Base-by-base conservation (phyloP, 2,888 invertebrate genomes). In the Plusia festucae region DNA sequence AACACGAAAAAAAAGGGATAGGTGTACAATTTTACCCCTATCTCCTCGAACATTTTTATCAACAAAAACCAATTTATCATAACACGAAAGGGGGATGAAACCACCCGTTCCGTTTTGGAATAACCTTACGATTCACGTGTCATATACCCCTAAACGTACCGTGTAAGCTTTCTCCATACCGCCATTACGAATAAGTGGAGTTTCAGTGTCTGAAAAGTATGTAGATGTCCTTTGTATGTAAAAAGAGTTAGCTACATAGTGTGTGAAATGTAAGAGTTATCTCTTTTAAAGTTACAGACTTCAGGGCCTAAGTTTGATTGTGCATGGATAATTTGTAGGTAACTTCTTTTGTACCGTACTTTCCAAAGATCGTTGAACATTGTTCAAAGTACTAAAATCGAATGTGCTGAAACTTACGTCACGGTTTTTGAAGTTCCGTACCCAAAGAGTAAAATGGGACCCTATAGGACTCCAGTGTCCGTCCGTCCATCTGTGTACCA, bases 131-230 rank as follows among this genome's bases (percentile, higher is more conserved):
- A 68, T 84, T 84, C 82, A 86, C 87, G 87, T 79, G 61, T 82
- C 83, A 87, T 88, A 77, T 75, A 70, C 71, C 57, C 60, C 64
- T 71, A 78, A 86, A 86, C 78, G 84, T 82, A 78, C 73, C 86
- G 82, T 84, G 71, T 62, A 79, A 79, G 65, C 59, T 57, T 68
- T 55, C 68, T 70, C 65, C 66, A 66, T 51, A 51, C 64, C 55
- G n/a, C 60, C 73, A 65, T 72, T 78, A 76, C 59, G 65, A 46
- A 61, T 73, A 70, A 70, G 68, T 63, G 46, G 67, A 67, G 53
- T 72, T 76, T 65, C 22, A 53, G 52, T 56, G 67, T 54, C 66
- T 64, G 65, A 22, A 34, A 55, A 53, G 49, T 64, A 46, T 65
- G 44, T 68, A n/a, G 44, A 54, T 55, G 46, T 15, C 54, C 53